phyloP scores from a whole-genome alignment of 2,113 vertebrate genomes.

The Callospermophilus lateralis region DNA sequence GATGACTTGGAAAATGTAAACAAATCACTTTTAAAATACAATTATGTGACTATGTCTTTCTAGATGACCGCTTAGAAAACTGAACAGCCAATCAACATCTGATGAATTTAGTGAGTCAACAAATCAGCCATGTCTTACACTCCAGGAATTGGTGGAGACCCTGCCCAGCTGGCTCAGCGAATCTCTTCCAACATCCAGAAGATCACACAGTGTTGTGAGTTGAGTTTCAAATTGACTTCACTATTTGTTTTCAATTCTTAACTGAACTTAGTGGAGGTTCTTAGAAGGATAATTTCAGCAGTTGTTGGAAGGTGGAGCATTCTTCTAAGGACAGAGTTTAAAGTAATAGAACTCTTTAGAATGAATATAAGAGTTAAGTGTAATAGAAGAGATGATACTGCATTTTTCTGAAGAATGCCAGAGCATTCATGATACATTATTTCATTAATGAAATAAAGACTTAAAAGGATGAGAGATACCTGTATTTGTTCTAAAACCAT shows the following conservation, averaged over 20 bases:
- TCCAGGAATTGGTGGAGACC: slow-evolving; percentile 81
- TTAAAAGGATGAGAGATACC: neutral
- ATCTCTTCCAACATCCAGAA: slow-evolving; percentile 92
- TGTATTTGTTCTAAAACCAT: slow-evolving; percentile 9
- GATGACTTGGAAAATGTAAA: slow-evolving; percentile 9
- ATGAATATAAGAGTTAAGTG: neutral
- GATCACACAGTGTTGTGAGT: slow-evolving; percentile 92
- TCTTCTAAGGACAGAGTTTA: neutral
- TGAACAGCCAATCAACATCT: neutral
- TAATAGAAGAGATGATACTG: neutral
- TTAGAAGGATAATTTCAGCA: neutral
- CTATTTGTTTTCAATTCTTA: slow-evolving; percentile 39
- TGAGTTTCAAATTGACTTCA: slow-evolving; percentile 14
- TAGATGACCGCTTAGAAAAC: slow-evolving; percentile 78
- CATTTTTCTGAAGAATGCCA: neutral
- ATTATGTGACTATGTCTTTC: slow-evolving; percentile 12
- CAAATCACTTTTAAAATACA: slow-evolving; percentile 23
- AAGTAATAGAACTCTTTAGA: neutral
- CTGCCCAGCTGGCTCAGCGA: slow-evolving; percentile 87
- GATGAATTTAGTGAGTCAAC: slow-evolving; percentile 76
- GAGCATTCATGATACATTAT: neutral
- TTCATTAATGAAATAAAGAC: slow-evolving; percentile 46
- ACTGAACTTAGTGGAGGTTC: neutral
- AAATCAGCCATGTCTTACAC: slow-evolving; percentile 86
- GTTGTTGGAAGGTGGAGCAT: neutral